Evolutionary conservation across 1,140 invertebrate genomes (phyloP), one percentile per base, ranked within the genome.

Genomic region (Solenopsis fugax): DNA sequence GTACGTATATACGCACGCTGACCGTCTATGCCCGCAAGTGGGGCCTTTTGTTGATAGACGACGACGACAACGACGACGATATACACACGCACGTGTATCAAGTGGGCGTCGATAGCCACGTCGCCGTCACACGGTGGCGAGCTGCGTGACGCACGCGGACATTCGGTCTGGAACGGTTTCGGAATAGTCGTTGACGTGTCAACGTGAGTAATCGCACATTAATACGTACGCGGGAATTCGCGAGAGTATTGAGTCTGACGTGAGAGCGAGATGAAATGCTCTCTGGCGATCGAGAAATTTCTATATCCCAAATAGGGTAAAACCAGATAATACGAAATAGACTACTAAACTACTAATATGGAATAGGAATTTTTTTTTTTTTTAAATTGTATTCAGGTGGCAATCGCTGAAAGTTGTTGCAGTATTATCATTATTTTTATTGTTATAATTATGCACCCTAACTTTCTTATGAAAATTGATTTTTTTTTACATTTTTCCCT

Each of bases 31-130:
- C 48, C 29, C 29, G 52, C 58, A 64, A 85, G 60, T n/a, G 24
- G 75, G 21, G 16, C 4, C 50, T 73, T 88, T 73, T 78, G 87
- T 89, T 76, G 88, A 76, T 86, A 62, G 67, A 62, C 34, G 60
- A 62, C 75, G 34, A 29, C 41, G 41, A 45, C 72, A 34, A 60
- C 21, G 67, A 62, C 58, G 34, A n/a, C 16, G 73, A 60, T 37
- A n/a, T 24, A 34, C 60, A 64, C 18, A 34, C 50, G 29, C 37
- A 29, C 10, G 54, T 65, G 62, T 69, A 58, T 76, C 73, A 50
- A 76, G 60, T 56, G 60, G 52, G 45, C 72, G 73, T 60, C 58
- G 29, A 60, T 69, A 52, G 34, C 41, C 41, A n/a, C n/a, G 48
- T 80, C 58, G 58, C 67, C 56, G 41, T 69, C 41, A 21, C 24